A percentile compares a stretch with the other conserved stretches of the same genome.
These are phyloP conservation scores for Octopus sinensis DNA, from an alignment of 1,140 invertebrate genomes.

Conservation along the genomic window DNA sequence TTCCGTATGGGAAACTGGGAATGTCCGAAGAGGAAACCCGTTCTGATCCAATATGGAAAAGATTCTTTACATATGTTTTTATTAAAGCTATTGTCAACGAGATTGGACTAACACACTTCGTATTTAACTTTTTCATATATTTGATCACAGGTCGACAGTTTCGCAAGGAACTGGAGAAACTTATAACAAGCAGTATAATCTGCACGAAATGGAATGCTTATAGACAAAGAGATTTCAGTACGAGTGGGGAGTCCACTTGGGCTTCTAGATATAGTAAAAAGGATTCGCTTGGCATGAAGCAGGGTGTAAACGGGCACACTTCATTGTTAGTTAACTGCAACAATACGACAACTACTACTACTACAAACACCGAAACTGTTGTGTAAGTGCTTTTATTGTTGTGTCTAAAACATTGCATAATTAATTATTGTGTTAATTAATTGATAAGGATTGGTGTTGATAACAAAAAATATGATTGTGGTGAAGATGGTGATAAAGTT, in stretches of 20 bases:
- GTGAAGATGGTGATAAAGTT: no score
- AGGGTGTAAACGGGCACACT: conserved; percentile 6
- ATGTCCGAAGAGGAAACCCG: conserved; percentile 19
- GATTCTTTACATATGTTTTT: conserved; percentile 38
- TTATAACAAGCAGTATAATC: conserved; percentile 12
- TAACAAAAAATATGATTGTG: no score
- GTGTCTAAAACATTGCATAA: not conserved
- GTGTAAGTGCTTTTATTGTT: not conserved
- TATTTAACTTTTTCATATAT: conserved; percentile 55
- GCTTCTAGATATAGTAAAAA: not conserved
- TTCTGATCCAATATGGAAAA: conserved; percentile 31
- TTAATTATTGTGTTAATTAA: no score
- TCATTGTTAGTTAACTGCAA: not conserved
- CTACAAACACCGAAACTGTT: not conserved
- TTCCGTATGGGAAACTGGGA: conserved; percentile 21
- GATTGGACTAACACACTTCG: conserved; percentile 54
- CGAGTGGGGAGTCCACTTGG: not conserved
- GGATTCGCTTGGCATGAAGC: not conserved
- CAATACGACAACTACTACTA: not conserved
- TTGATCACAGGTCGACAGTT: conserved; percentile 52
- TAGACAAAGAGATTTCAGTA: not conserved
- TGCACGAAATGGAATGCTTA: not conserved
- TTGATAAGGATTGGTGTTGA: no score
- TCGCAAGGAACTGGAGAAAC: conserved; percentile 45
- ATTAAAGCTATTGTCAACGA: conserved; percentile 47